Percentiles rank a stretch among this genome's conserved stretches.
Evolutionary conservation across 2,797 vertebrate genomes (phyloP).

Genomic region (Ibycter americanus): DNA sequence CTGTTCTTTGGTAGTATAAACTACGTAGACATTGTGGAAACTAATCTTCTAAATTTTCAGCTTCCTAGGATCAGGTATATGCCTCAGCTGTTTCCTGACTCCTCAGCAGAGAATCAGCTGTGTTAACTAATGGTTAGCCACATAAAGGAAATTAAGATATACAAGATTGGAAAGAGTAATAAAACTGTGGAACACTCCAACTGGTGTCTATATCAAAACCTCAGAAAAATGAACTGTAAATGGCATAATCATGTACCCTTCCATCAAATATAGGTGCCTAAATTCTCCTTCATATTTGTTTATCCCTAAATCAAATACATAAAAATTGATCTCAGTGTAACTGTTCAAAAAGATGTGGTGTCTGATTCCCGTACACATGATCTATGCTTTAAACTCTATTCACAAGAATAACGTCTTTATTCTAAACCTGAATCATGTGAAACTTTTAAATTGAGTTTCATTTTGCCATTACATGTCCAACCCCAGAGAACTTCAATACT

Average conservation of each 20-base stretch:
- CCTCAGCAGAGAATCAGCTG: background rate
- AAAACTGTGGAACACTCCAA: background rate
- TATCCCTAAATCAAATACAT: background rate
- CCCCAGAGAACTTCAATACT: slow-evolving; percentile 3
- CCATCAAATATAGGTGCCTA: background rate
- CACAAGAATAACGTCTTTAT: background rate
- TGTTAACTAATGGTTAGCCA: background rate
- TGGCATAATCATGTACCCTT: background rate
- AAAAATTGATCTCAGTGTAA: background rate
- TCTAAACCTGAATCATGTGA: background rate
- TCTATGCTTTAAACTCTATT: background rate
- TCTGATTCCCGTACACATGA: background rate
- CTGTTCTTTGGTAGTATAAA: background rate
- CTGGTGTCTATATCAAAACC: background rate
- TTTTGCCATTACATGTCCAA: slow-evolving; percentile 1
- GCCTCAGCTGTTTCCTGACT: background rate
- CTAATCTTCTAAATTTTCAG: background rate
- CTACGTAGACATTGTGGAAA: background rate
- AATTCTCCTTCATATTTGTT: background rate
- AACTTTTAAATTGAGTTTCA: background rate
- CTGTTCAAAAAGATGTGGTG: background rate
- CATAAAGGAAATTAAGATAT: background rate
- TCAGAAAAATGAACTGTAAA: background rate
- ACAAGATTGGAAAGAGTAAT: background rate
- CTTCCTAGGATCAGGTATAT: background rate